These are phyloP conservation scores for Ophion ventricosus DNA, from an alignment of 2,888 invertebrate species.

Conservation along the genomic window DNA sequence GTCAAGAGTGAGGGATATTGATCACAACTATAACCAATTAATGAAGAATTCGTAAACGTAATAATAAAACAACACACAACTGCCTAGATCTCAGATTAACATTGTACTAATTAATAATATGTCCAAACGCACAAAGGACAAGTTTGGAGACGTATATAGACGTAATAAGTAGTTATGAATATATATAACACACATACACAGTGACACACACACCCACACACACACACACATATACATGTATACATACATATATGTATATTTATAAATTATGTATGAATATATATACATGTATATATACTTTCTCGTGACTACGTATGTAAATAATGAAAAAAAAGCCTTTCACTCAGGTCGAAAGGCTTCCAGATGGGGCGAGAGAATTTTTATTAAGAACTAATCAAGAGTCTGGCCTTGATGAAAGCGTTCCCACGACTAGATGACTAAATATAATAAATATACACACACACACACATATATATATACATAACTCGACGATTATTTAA, in stretches of 20 bases:
- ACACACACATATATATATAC: not conserved
- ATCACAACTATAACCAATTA: slow-evolving; percentile 62
- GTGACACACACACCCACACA: slow-evolving; percentile 40
- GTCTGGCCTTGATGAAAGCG: slow-evolving; percentile 59
- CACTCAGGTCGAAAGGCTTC: slow-evolving; percentile 46
- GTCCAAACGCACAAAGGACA: slow-evolving; percentile 82
- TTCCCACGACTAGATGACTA: slow-evolving; percentile 61
- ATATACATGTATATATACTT: slow-evolving; percentile 48
- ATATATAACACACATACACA: slow-evolving; percentile 55
- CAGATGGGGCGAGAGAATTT: slow-evolving; percentile 54
- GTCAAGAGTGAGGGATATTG: slow-evolving; percentile 52
- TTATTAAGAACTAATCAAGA: slow-evolving; percentile 63
- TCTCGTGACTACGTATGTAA: slow-evolving; percentile 58
- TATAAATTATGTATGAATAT: slow-evolving; percentile 30
- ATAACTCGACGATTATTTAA: slow-evolving; percentile 58
- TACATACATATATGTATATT: slow-evolving; percentile 42
- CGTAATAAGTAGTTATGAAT: slow-evolving; percentile 65
- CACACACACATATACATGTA: slow-evolving; percentile 28
- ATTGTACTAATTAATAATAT: slow-evolving; percentile 77
- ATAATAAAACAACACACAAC: slow-evolving; percentile 78
- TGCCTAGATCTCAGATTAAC: slow-evolving; percentile 81
- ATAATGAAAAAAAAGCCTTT: slow-evolving; percentile 45
- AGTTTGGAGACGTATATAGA: slow-evolving; percentile 77
- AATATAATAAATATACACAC: slow-evolving; percentile 23
- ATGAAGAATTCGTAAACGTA: slow-evolving; percentile 65